Evolutionary conservation across 2,797 vertebrate species (phyloP), one percentile per base, ranked within the genome.

Genomic region (Molossus molossus): DNA sequence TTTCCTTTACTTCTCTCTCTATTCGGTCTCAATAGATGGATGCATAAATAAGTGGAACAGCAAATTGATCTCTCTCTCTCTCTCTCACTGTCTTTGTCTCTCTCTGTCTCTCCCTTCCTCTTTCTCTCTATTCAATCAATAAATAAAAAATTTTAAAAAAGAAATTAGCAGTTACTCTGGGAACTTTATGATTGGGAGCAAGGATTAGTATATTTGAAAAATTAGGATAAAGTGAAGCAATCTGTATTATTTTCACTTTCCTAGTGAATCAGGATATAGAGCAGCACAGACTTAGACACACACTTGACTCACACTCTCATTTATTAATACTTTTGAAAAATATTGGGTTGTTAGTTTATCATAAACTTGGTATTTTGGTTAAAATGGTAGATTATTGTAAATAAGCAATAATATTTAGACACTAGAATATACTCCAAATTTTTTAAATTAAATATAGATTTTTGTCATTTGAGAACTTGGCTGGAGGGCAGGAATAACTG

Each of bases 301-400:
- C 2, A 18, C 27, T 65, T 73, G 33, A n/a, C 5, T 64, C 4
- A 33, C 14, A 55, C 1, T 25, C 3, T 58, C 1, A 65, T 64
- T 79, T 87, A 77, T 91, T 79, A 77, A 57, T 91, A 79, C 20
- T 60, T 89, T 69, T 48, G 65, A 85, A 90, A 76, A 75, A 25
- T 50, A 60, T 3, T 91, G 25, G 1, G 8, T 65, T 79, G 11
- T 58, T 23, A 84, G 18, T 86, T 77, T 90, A 69, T 86, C 45
- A 64, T 94, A 86, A 70, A 92, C 45, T 67, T 82, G n/a, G 20
- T 72, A 90, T 94, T 96, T 86, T 69, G 45, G 45, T 86, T 92
- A 55, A 89, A 90, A 40, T 70, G 17, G 12, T 75, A 82, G n/a
- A 25, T 25, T 92, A 40, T 21, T 92, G 40, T 21, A 70, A 89